Percentiles rank a stretch among this genome's conserved stretches.
Evolutionary conservation across 2,888 invertebrate genomes (phyloP).

Genomic region (Pachycephus smyrnensis): DNA sequence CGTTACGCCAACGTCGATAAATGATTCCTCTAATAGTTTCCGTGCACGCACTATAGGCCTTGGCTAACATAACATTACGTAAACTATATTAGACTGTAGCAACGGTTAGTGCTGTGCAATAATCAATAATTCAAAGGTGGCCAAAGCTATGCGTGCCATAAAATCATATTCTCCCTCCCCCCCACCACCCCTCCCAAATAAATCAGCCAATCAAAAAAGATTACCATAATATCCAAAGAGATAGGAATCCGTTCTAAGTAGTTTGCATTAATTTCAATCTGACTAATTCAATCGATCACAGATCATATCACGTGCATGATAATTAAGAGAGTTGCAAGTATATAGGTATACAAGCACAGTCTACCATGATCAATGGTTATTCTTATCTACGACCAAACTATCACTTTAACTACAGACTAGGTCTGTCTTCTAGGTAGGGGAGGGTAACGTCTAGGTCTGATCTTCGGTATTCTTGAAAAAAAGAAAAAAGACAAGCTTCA

Average conservation of each 20-base stretch:
- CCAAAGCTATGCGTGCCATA: slow-evolving; percentile 4
- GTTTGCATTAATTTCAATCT: background rate
- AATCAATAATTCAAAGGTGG: slow-evolving; percentile 6
- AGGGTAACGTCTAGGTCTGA: no score
- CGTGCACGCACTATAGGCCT: background rate
- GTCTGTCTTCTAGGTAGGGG: background rate
- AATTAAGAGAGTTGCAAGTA: no score
- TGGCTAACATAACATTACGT: background rate
- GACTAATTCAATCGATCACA: background rate
- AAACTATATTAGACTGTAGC: background rate
- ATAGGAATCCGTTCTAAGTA: background rate
- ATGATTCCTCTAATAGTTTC: background rate
- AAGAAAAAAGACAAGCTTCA: background rate
- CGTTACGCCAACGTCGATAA: background rate
- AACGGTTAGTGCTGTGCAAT: background rate
- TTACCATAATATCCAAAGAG: background rate
- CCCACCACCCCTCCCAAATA: background rate
- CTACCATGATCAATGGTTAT: background rate
- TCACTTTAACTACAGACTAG: background rate
- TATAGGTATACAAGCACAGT: background rate
- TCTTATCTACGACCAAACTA: background rate
- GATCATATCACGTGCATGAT: background rate
- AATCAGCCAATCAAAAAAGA: background rate
- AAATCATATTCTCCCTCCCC: background rate
- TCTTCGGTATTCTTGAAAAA: background rate